phyloP scores from a whole-genome alignment of 2,797 vertebrate species.

The Oreonectes daqikongensis region DNA sequence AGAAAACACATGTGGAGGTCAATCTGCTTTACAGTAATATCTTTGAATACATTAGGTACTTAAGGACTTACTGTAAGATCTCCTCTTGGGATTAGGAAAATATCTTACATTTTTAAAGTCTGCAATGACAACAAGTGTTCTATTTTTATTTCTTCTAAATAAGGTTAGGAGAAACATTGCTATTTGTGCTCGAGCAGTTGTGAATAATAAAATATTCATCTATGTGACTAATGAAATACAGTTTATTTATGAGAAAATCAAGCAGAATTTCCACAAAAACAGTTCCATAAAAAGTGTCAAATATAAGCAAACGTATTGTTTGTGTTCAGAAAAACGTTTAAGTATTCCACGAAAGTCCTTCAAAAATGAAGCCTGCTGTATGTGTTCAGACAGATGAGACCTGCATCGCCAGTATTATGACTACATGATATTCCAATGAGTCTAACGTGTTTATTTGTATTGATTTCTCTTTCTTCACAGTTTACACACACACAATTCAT shows the following conservation, averaged over 20 bases:
- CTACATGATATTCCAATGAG: constrained; percentile 49
- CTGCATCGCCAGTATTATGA: constrained; percentile 35
- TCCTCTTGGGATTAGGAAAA: not conserved
- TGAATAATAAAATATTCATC: not conserved
- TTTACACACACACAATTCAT: not conserved
- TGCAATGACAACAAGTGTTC: not conserved
- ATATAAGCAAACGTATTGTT: constrained; percentile 1
- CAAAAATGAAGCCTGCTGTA: not conserved
- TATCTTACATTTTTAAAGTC: not conserved
- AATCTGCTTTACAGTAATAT: not conserved
- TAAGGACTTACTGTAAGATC: not conserved
- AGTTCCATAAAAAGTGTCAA: not conserved
- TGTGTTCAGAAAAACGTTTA: not conserved
- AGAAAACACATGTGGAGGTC: not conserved
- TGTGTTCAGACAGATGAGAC: constrained; percentile 37
- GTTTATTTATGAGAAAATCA: constrained; percentile 8
- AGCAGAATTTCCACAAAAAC: constrained; percentile 11
- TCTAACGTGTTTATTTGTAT: constrained; percentile 24
- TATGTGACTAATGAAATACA: not conserved
- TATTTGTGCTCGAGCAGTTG: too few relatives aligned
- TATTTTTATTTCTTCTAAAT: not conserved
- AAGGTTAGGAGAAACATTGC: not conserved
- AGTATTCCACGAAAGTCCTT: constrained; percentile 16
- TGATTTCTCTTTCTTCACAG: not conserved
- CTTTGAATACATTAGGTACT: too few relatives aligned